Evolutionary conservation across 2,888 invertebrate genomes (phyloP).

Genomic region (Neoascia interrupta): DNA sequence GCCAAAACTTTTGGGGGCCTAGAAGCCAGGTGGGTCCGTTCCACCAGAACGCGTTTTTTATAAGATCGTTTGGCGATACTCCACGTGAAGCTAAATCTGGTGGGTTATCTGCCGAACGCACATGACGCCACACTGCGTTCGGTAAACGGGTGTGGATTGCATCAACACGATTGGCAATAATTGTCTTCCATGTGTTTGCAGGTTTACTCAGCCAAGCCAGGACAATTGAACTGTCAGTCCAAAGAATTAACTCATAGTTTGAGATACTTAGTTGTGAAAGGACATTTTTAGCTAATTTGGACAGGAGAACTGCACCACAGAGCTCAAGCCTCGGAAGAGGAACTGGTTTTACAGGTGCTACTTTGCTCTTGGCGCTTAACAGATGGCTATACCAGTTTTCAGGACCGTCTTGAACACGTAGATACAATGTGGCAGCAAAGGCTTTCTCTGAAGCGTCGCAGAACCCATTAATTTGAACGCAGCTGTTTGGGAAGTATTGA

Average conservation of each 20-base stretch:
- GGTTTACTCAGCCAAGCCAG: constrained; percentile 48
- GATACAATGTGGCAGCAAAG: constrained; percentile 28
- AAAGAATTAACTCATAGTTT: neutral
- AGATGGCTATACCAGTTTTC: constrained; percentile 7
- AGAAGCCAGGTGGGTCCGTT: constrained; percentile 24
- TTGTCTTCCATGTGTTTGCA: constrained; percentile 32
- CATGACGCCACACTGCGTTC: constrained; percentile 14
- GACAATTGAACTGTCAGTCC: constrained; percentile 36
- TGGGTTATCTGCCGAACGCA: constrained; percentile 24
- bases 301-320: constrained; percentile 33
- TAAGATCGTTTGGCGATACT: neutral
- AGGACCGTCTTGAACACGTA: neutral
- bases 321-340: constrained; percentile 43
- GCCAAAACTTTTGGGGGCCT: neutral
- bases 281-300: constrained; percentile 12
- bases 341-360: constrained; percentile 30
- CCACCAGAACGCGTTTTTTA: constrained; percentile 19
- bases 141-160: neutral
- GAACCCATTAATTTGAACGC: constrained; percentile 46
- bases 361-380: constrained; percentile 34
- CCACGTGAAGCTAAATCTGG: constrained; percentile 21
- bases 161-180: constrained; percentile 22
- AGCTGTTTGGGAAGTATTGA: neutral
- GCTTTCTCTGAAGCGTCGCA: constrained; percentile 47
- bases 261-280: neutral